These are phyloP conservation scores for Montipora capricornis DNA, from an alignment of 64 coral and sea anemone genomes.

Conservation along the genomic window DNA sequence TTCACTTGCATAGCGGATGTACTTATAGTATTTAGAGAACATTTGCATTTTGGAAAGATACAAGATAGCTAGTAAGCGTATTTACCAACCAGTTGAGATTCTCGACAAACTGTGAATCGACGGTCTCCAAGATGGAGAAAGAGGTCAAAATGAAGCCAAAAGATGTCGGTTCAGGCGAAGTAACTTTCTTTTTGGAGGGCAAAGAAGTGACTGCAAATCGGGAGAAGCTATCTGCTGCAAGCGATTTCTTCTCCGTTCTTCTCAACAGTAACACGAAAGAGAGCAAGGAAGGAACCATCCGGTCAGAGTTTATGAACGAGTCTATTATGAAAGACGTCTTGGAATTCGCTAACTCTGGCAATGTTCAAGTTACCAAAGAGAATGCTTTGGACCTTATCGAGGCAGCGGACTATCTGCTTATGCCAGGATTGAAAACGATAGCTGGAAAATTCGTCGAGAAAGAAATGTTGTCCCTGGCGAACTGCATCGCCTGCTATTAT, in stretches of 20 bases:
- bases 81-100: no score
- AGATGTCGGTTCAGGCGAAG: no score
- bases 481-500: neutral
- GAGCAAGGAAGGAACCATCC: slow-evolving; percentile 10
- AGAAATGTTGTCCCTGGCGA: neutral
- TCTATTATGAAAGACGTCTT: slow-evolving; percentile 1
- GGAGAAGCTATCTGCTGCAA: neutral
- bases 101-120: no score
- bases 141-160: no score
- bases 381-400: neutral
- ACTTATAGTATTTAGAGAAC: no score
- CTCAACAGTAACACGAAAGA: slow-evolving; percentile 24
- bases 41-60: no score
- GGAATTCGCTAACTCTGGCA: neutral
- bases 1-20: no score
- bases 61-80: no score
- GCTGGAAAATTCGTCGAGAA: neutral
- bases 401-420: neutral
- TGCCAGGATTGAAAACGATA: neutral
- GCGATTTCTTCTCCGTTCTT: neutral
- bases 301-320: neutral
- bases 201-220: neutral
- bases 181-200: neutral
- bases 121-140: no score
- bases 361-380: neutral